phyloP scores from a whole-genome alignment of 2,888 invertebrate species.

The Ceraclea dissimilis region DNA sequence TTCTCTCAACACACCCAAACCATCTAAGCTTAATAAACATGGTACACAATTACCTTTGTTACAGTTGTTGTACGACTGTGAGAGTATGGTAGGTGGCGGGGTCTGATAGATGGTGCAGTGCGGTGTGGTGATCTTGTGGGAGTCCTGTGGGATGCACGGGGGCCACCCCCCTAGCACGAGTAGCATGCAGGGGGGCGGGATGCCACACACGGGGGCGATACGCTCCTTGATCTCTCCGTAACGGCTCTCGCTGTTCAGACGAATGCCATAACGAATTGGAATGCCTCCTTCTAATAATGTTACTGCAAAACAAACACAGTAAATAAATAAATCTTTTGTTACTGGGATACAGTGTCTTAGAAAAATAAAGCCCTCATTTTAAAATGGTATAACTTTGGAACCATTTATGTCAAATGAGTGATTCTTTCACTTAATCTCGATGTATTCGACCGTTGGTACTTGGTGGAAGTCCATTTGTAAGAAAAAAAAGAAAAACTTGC shows the following conservation, averaged over 20 bases:
- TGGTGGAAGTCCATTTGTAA: too few species aligned
- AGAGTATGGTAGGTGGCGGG: constrained; percentile 33
- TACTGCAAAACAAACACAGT: constrained; percentile 43
- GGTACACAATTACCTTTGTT: not conserved
- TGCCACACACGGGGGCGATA: constrained; percentile 54
- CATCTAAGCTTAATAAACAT: too few species aligned
- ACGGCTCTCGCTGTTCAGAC: constrained; percentile 75
- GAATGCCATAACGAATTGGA: constrained; percentile 77
- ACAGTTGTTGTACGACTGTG: not conserved
- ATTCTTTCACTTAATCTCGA: too few species aligned
- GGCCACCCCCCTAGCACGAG: constrained; percentile 57
- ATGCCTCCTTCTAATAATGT: constrained; percentile 73
- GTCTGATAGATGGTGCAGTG: constrained; percentile 59
- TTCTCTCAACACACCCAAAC: too few species aligned
- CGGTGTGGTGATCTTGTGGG: constrained; percentile 45
- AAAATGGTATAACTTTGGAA: too few species aligned
- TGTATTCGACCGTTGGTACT: too few species aligned
- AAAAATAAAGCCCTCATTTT: too few species aligned
- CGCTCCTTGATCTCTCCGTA: constrained; percentile 69
- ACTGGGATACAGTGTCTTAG: too few species aligned
- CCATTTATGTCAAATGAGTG: too few species aligned
- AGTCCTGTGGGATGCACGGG: constrained; percentile 34
- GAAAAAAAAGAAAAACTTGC: too few species aligned
- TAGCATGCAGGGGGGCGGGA: constrained; percentile 53
- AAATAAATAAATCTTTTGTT: too few species aligned